Base-by-base conservation (phyloP, 2,113 vertebrate species). In the Rhinogobius similis region DNA sequence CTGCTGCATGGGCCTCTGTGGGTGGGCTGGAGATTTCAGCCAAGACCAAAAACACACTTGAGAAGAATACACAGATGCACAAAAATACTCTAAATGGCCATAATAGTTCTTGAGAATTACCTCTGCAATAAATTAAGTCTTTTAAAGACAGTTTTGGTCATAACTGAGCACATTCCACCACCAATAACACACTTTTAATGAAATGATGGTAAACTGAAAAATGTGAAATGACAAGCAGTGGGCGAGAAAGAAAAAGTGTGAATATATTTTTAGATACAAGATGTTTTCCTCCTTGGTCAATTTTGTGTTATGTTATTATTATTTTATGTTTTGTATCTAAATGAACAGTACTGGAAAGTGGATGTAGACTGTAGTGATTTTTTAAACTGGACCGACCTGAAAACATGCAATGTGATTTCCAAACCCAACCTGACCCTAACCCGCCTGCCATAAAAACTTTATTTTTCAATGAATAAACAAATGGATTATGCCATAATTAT, bases 21-120 rank as follows among this genome's bases (percentile, higher is more conserved):
- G 83, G 77, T 81, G 77, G 85, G 77, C 75, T 52, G 36, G 7
- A 12, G 67, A 73, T 73, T 76, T 76, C 55, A 79, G 81, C 76
- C 68, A 78, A 70, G 50, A 70, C 62, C 10, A 52, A 70, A 36
- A 39, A 67, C 26, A 75, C 23, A 68, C 32, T 48, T 44, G 10
- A 20, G 8, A 41, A 10, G 41, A 44, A 48, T 12, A 66, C 23
- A 75, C 58, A 79, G 32, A 41, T 67, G 56, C 76, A 26, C 52
- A 6, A n/a, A 20, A 7, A n/a, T 79, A 62, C 11, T 77, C 58
- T 52, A 20, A 71, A 68, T 83, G 76, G 79, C 70, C 18, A 50
- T 46, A 72, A 65, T 74, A 9, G n/a, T 50, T 50, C 46, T 50
- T 50, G 10, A 50, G 1, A n/a, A 50, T 50, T 50, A 21, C 20